Base-by-base conservation (phyloP, 2,113 vertebrate species). In the Eolophus roseicapilla region DNA sequence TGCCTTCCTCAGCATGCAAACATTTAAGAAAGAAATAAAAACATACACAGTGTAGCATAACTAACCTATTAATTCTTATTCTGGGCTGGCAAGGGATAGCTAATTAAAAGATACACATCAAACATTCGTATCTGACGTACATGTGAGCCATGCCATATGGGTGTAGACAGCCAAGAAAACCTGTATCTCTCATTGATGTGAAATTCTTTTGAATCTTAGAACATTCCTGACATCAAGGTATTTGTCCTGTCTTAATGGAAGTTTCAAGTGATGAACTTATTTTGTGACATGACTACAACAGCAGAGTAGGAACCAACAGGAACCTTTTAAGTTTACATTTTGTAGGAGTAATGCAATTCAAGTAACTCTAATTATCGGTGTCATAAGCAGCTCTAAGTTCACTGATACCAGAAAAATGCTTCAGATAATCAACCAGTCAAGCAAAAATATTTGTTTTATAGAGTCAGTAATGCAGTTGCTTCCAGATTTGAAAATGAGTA, bases 401-500 rank as follows among this genome's bases (percentile, higher is more conserved):
- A 75, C 25, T 44, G 31, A 74, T 49, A 82, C 3, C 60, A 82
- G 46, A 74, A 94, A 95, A 91, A 71, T 37, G 43, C 47, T 92
- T 75, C 65, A 89, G 77, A 83, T 86, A 91, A 95, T 91, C 74
- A 94, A 86, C 63, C 77, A 62, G 60, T 37, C 71, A 88, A 91
- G 76, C 16, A 86, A 90, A 94, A 94, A 90, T 81, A 78, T 64
- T 95, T 87, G 4, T 57, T 96, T 73, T 88, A 75, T 13, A 33
- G 37, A 84, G 57, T 82, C 80, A 85, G 73, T 23, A 67, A 70
- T 44, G 44, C 70, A 55, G 53, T 67, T 82, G 49, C 90, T 91
- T 89, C 77, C 43, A 60, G 84, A 91, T 85, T 79, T 88, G 87
- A 92, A 96, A 94, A 93, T 77, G 78, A 95, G 87, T 89, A 86